These are phyloP conservation scores for Gymnothorax reevesii DNA, from an alignment of 2,797 vertebrate genomes.

Conservation along the genomic window DNA sequence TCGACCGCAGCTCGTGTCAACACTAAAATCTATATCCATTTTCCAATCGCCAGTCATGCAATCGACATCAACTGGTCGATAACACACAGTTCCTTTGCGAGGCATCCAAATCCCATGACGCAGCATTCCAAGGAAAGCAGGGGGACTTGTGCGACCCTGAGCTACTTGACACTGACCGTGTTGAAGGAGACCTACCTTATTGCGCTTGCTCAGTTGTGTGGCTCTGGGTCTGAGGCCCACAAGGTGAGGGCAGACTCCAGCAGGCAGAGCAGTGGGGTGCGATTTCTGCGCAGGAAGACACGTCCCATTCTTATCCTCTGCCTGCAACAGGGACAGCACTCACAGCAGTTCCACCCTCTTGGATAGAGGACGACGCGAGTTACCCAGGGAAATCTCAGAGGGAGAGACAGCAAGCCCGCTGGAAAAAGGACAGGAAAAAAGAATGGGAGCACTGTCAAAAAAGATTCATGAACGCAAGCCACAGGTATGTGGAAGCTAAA, in stretches of 20 bases:
- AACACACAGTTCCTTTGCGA: not conserved
- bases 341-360: not conserved
- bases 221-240: constrained; percentile 2
- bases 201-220: too few relatives aligned
- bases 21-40: not conserved
- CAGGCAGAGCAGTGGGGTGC: constrained; percentile 11
- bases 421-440: not conserved
- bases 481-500: not conserved
- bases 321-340: not conserved
- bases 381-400: not conserved
- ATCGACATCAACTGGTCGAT: not conserved
- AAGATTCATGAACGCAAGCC: too few relatives aligned
- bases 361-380: not conserved
- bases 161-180: not conserved
- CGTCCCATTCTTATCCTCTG: constrained; percentile 29
- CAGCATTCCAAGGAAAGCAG: not conserved
- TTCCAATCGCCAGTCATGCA: not conserved
- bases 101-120: not conserved
- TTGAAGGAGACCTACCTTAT: constrained; percentile 23
- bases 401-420: not conserved
- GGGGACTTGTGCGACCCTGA: not conserved
- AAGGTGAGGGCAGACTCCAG: not conserved
- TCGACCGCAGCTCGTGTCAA: not conserved
- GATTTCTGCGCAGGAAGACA: constrained; percentile 10
- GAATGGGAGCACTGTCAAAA: not conserved